Conservation (phyloP, 2,113 vertebrate species). For the Muscicapa adusta region DNA sequence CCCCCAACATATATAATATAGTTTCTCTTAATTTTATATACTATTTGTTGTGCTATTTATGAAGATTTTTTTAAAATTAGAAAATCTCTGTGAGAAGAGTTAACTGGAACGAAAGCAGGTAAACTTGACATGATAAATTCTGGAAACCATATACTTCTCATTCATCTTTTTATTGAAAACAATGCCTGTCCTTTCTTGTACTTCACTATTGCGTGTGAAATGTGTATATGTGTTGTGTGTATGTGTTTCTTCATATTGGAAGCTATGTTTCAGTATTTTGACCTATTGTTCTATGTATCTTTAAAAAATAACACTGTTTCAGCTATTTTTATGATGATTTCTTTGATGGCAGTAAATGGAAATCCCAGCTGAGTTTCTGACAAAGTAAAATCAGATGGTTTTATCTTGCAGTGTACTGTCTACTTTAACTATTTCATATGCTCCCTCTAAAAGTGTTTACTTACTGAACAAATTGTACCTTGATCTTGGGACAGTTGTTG, state of each 20-base stretch:
- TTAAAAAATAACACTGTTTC: not conserved
- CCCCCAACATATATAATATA: not conserved
- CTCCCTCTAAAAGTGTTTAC: not conserved
- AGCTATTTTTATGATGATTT: not conserved
- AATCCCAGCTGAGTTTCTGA: not conserved
- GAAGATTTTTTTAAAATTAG: not conserved
- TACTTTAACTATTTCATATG: not conserved
- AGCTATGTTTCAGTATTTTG: not conserved
- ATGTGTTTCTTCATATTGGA: not conserved
- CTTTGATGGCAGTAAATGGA: not conserved
- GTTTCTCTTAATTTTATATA: not conserved
- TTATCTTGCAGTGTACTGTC: not conserved
- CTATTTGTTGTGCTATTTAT: not conserved
- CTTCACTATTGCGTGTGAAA: not conserved
- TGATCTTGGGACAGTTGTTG: not conserved
- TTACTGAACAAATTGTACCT: not conserved
- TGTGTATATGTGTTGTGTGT: too few species aligned
- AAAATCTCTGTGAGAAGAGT: not conserved
- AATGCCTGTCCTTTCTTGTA: not conserved
- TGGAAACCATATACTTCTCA: not conserved
- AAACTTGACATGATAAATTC: not conserved
- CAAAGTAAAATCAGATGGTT: not conserved
- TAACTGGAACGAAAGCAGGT: not conserved
- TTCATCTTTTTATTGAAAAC: not conserved
- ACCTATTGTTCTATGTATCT: not conserved